These are phyloP conservation scores for Fundulus diaphanus DNA, from an alignment of 2,797 vertebrate species.

Conservation along the genomic window DNA sequence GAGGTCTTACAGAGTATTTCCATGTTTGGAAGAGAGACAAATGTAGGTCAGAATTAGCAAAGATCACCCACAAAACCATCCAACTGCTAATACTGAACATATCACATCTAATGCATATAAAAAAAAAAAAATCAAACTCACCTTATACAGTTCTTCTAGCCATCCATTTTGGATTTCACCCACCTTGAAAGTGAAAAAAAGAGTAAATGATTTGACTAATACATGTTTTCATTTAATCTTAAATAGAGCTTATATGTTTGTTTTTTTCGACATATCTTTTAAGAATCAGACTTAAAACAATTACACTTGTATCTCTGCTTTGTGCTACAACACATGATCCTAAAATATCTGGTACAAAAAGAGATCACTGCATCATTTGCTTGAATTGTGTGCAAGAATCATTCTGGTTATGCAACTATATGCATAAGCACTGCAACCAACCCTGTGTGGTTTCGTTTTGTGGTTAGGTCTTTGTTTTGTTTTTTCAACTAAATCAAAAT, in stretches of 20 bases:
- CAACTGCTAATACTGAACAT: not conserved
- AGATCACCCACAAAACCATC: not conserved
- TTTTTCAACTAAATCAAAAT: not conserved
- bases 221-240: not conserved
- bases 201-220: constrained; percentile 1
- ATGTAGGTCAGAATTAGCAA: not conserved
- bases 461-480: not conserved
- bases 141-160: constrained; percentile 84
- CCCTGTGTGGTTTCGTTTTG: not conserved
- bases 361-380: not conserved
- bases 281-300: not conserved
- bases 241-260: not conserved
- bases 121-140: constrained; percentile 52
- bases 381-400: not conserved
- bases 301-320: not conserved
- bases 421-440: not conserved
- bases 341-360: not conserved
- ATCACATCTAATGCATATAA: not conserved
- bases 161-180: constrained; percentile 83
- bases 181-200: constrained; percentile 68
- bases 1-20: constrained; percentile 1
- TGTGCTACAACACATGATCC: not conserved
- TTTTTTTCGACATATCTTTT: not conserved
- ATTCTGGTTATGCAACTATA: not conserved
- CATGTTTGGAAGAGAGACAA: not conserved